phyloP scores from a whole-genome alignment of 2,888 invertebrate genomes.

The Tyria jacobaeae region DNA sequence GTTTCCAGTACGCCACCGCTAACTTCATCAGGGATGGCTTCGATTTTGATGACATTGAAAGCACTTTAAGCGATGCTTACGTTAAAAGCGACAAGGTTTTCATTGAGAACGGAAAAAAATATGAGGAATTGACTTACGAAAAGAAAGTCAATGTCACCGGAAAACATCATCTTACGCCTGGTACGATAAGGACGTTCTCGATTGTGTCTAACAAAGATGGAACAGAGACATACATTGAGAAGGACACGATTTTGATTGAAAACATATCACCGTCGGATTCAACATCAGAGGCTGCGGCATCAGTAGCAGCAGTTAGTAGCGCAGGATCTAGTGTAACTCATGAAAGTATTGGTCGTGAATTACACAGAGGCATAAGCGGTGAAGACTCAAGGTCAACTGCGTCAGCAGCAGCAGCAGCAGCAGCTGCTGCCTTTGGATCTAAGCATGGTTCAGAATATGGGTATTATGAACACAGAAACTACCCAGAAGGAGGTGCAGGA shows the following conservation, averaged over 20 bases:
- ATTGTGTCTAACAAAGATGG: constrained; percentile 61
- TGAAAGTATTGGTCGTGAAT: too few relatives aligned
- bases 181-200: constrained; percentile 46
- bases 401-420: too few relatives aligned
- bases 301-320: constrained; percentile 14
- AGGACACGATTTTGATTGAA: constrained; percentile 44
- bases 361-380: too few relatives aligned
- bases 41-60: not conserved
- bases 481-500: not conserved
- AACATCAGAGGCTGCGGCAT: constrained; percentile 6
- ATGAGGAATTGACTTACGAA: constrained; percentile 39
- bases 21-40: constrained; percentile 25
- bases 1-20: constrained; percentile 41
- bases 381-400: too few relatives aligned
- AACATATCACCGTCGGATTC: not conserved
- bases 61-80: not conserved
- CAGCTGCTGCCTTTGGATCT: too few relatives aligned
- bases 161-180: constrained; percentile 1
- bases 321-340: constrained; percentile 8
- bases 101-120: constrained; percentile 47
- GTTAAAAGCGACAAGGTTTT: constrained; percentile 17
- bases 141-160: not conserved
- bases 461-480: too few relatives aligned
- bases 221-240: constrained; percentile 61
- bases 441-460: too few relatives aligned